These are phyloP conservation scores for Tinamus guttatus DNA, from an alignment of 2,113 vertebrate genomes.

Conservation along the genomic window DNA sequence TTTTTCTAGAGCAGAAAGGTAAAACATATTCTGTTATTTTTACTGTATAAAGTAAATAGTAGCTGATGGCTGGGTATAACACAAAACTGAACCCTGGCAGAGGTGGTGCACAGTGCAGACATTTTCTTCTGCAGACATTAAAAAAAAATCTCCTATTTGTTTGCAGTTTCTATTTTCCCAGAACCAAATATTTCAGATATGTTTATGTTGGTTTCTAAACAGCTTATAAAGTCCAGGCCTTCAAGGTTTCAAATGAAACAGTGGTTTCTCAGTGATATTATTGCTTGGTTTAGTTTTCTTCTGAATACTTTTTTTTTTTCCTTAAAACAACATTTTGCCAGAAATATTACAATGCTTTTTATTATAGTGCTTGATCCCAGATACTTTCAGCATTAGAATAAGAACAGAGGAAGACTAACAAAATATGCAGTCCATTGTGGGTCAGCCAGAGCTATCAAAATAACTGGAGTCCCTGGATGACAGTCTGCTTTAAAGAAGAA, in stretches of 20 bases:
- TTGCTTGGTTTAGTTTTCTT: slow-evolving; percentile 16
- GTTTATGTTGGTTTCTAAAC: slow-evolving; percentile 61
- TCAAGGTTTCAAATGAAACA: slow-evolving; percentile 27
- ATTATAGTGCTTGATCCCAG: slow-evolving; percentile 45
- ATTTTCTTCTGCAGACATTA: neutral
- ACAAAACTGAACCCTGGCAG: neutral
- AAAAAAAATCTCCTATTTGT: neutral
- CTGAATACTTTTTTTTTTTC: neutral
- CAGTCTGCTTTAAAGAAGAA: slow-evolving; percentile 40
- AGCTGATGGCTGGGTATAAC: neutral
- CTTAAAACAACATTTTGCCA: slow-evolving; percentile 66
- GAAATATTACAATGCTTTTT: neutral
- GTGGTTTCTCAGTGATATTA: neutral
- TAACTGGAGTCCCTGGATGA: neutral
- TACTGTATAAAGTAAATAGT: neutral
- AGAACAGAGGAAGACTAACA: slow-evolving; percentile 45
- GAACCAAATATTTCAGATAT: slow-evolving; percentile 24
- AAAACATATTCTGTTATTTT: neutral
- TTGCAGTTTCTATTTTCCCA: slow-evolving; percentile 48
- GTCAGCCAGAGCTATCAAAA: slow-evolving; percentile 62
- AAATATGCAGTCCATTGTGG: slow-evolving; percentile 56
- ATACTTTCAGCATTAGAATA: slow-evolving; percentile 63
- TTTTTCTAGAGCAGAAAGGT: neutral
- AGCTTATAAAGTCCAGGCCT: slow-evolving; percentile 32
- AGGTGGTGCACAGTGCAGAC: neutral